Conservation (phyloP, 2,113 vertebrate species). For the Nansenia antarctica region DNA sequence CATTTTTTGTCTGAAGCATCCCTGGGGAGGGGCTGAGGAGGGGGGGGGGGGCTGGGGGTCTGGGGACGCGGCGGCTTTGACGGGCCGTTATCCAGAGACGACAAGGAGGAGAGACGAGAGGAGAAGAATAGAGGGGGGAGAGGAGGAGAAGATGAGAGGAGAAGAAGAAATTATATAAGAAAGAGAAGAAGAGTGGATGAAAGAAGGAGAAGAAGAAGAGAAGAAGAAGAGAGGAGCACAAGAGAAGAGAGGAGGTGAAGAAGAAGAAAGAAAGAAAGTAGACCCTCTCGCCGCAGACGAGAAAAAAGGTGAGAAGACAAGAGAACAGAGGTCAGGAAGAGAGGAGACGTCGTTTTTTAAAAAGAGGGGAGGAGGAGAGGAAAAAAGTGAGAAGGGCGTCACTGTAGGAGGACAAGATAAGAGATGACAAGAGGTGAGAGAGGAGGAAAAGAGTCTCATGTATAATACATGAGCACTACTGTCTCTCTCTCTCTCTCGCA, state of each 20-base stretch:
- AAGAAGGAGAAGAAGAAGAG: not conserved
- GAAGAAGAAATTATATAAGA: not conserved
- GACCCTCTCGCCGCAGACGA: too few relatives aligned
- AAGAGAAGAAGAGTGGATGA: not conserved
- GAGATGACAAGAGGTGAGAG: not conserved
- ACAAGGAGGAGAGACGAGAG: not conserved
- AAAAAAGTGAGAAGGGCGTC: not conserved
- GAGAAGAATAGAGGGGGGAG: not conserved
- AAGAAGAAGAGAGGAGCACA: not conserved
- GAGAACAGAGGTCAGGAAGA: too few relatives aligned
- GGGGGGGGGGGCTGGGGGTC: too few relatives aligned
- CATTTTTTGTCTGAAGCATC: not conserved
- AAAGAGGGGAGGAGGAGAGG: not conserved
- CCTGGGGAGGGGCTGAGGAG: too few relatives aligned
- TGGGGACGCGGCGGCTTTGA: not conserved
- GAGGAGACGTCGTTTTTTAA: not conserved
- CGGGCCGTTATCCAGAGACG: not conserved
- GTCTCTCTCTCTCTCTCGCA: too few relatives aligned
- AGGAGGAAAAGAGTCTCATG: not conserved
- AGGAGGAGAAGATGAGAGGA: too few relatives aligned
- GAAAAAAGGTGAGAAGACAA: too few relatives aligned
- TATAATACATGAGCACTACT: not conserved
- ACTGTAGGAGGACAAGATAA: not conserved
- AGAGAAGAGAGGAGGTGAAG: not conserved
- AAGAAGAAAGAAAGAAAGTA: too few relatives aligned